Conservation (phyloP, 2,797 vertebrate genomes). For the Triplophysa yarkandensis region DNA sequence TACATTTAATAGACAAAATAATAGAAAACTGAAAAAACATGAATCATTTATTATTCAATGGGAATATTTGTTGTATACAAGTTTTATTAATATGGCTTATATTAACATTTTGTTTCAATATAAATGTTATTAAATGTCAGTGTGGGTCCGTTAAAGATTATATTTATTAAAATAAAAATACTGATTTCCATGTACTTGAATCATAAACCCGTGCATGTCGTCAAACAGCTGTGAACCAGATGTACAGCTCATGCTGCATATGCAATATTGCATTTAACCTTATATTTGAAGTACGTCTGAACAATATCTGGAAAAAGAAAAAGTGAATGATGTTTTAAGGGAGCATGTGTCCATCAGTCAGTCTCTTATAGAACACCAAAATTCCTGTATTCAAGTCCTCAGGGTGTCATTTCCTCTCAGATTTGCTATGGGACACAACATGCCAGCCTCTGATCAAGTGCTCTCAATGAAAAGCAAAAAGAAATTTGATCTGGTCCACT, state of each 20-base stretch:
- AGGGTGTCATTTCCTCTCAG: constrained; percentile 33
- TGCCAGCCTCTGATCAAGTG: constrained; percentile 4
- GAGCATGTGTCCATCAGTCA: not conserved
- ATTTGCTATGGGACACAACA: constrained; percentile 30
- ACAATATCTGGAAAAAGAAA: constrained; percentile 28
- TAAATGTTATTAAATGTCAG: too few species aligned
- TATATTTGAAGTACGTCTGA: not conserved
- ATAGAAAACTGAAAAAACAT: too few species aligned
- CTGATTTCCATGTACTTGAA: too few species aligned
- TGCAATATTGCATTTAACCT: constrained; percentile 7
- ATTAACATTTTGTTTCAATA: too few species aligned
- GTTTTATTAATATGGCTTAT: too few species aligned
- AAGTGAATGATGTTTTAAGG: not conserved
- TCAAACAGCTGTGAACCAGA: too few species aligned
- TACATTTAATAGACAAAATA: too few species aligned
- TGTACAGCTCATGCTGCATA: not conserved
- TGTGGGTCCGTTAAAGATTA: too few species aligned
- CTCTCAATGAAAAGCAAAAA: constrained; percentile 11
- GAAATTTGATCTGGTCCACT: constrained; percentile 29
- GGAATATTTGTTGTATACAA: too few species aligned
- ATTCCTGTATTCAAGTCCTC: constrained; percentile 33
- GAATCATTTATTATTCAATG: too few species aligned
- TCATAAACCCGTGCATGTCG: too few species aligned
- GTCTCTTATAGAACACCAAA: constrained; percentile 24
- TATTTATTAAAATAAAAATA: too few species aligned